Evolutionary conservation across 2,888 invertebrate species (phyloP).

Genomic region (Sminthurinus aureus): DNA sequence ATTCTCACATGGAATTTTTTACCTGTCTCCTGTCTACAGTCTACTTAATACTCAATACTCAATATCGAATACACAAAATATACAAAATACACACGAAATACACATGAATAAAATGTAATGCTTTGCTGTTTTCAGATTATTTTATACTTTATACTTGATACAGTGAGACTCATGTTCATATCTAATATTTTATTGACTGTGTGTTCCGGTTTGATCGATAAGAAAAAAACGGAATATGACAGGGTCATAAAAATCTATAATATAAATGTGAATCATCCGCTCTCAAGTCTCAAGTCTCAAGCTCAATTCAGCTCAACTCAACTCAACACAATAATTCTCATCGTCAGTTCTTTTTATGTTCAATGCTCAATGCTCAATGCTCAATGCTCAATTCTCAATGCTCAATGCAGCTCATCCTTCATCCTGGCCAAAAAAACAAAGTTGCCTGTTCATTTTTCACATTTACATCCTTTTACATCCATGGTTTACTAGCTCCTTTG

Average conservation of each 20-base stretch:
- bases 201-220: constrained; percentile 36
- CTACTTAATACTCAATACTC: too few relatives aligned
- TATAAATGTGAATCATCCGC: constrained; percentile 19
- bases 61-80: not conserved
- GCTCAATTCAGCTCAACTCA: not conserved
- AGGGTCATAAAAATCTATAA: constrained; percentile 24
- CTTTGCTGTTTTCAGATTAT: not conserved
- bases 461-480: too few relatives aligned
- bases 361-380: too few relatives aligned
- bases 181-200: constrained; percentile 23
- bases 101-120: not conserved
- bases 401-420: not conserved
- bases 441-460: not conserved
- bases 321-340: not conserved
- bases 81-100: not conserved
- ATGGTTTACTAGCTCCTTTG: too few relatives aligned
- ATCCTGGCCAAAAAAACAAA: too few relatives aligned
- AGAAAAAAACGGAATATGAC: constrained; percentile 27
- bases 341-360: too few relatives aligned
- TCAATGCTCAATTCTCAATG: not conserved
- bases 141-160: not conserved
- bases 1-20: too few relatives aligned
- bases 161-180: not conserved
- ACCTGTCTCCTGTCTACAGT: not conserved
- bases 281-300: not conserved